Percentiles rank a stretch among this genome's conserved stretches.
Evolutionary conservation across 2,888 invertebrate genomes (phyloP).

Genomic region (Boloria euphrosyne): DNA sequence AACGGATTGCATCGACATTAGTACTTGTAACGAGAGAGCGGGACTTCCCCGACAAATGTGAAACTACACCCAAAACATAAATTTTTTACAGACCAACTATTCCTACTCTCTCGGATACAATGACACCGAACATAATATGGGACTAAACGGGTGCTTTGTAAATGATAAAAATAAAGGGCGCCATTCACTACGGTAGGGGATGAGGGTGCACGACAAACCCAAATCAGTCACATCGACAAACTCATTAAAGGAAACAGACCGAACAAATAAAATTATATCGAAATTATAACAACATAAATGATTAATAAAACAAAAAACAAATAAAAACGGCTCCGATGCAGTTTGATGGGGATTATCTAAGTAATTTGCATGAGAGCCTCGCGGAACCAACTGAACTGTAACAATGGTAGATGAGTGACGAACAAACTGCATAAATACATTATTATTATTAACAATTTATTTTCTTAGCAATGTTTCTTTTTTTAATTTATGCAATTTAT

Average conservation of each 20-base stretch:
- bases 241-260: conserved; percentile 55
- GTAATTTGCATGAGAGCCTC: conserved; percentile 36
- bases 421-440: too few species aligned
- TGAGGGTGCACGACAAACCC: conserved; percentile 68
- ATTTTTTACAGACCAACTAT: background rate
- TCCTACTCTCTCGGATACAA: conserved; percentile 40
- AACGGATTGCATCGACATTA: conserved; percentile 18
- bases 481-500: conserved; percentile 10
- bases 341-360: conserved; percentile 20
- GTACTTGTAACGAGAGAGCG: conserved; percentile 39
- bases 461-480: background rate
- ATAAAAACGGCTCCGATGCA: conserved; percentile 53
- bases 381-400: conserved; percentile 49
- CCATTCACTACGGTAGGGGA: conserved; percentile 49
- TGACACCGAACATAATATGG: conserved; percentile 23
- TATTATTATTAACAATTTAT: too few species aligned
- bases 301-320: conserved; percentile 49
- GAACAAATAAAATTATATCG: conserved; percentile 44
- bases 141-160: conserved; percentile 35
- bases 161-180: conserved; percentile 33
- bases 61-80: background rate
- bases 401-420: conserved; percentile 62
- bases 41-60: conserved; percentile 21
- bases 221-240: conserved; percentile 47
- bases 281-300: conserved; percentile 50